These are phyloP conservation scores for Leguminivora glycinivorella DNA, from an alignment of 1,140 invertebrate species.

Conservation along the genomic window DNA sequence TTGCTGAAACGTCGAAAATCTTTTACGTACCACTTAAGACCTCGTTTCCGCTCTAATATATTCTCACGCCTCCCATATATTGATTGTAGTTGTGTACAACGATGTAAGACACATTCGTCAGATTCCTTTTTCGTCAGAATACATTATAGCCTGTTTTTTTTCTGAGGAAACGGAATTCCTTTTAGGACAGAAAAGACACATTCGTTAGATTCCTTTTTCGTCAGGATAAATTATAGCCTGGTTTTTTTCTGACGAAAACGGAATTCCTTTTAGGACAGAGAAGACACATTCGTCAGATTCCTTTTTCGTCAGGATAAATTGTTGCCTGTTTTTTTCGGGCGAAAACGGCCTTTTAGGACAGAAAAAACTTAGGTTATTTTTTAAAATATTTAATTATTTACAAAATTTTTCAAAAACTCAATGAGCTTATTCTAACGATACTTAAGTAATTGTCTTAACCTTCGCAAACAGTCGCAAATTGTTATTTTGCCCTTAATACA, in stretches of 20 bases:
- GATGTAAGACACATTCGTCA: neutral
- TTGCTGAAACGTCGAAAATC: neutral
- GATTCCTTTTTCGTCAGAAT: neutral
- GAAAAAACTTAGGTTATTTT: neutral
- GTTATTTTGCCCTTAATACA: neutral
- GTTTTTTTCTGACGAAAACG: neutral
- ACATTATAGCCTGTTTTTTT: neutral
- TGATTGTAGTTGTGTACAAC: constrained; percentile 38
- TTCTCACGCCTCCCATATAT: constrained; percentile 38
- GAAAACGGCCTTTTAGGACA: neutral
- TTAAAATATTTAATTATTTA: neutral
- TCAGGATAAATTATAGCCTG: neutral
- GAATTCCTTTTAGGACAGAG: no score
- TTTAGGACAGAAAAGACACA: no score
- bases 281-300: neutral
- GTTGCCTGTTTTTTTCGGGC: neutral
- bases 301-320: neutral
- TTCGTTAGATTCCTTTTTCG: neutral
- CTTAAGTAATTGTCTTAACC: neutral
- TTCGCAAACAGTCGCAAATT: neutral
- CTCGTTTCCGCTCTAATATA: constrained; percentile 29
- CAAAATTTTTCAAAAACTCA: neutral
- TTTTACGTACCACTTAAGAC: constrained; percentile 31
- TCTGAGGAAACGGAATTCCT: no score
- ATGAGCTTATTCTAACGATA: neutral